Evolutionary conservation across 2,113 vertebrate species (phyloP).

Genomic region (Corythornis cristatus): DNA sequence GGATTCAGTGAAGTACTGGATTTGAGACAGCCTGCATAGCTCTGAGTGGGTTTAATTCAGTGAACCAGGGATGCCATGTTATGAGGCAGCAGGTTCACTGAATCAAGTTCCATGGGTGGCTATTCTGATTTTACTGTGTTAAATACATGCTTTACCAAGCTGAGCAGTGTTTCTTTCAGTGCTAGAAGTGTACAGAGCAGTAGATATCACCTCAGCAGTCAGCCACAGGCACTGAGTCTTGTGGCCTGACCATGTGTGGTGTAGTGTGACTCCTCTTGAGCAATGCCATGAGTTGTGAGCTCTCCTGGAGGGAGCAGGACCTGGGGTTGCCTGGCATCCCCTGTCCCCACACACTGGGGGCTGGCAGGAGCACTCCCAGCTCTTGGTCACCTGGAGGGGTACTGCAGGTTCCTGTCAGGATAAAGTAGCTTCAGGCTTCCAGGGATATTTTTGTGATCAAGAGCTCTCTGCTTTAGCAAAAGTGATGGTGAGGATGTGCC

Average conservation of each 20-base stretch:
- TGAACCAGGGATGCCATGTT: slow-evolving; percentile 16
- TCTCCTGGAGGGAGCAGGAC: not conserved
- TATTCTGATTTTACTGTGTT: not conserved
- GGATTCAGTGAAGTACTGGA: not conserved
- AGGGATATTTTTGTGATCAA: not conserved
- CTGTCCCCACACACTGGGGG: not conserved
- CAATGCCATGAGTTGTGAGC: not conserved
- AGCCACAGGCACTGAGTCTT: not conserved
- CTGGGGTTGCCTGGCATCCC: not conserved
- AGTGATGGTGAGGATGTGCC: not conserved
- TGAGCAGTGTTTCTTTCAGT: not conserved
- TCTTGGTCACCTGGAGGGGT: not conserved
- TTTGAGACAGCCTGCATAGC: not conserved
- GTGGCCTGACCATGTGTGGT: not conserved
- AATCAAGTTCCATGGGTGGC: not conserved
- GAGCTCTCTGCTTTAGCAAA: not conserved
- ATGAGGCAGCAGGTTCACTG: not conserved
- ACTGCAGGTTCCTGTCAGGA: not conserved
- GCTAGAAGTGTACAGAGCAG: not conserved
- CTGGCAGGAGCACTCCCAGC: not conserved
- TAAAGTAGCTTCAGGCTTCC: not conserved
- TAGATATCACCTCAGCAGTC: not conserved
- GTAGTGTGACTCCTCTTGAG: not conserved
- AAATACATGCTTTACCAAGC: not conserved
- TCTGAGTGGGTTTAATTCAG: slow-evolving; percentile 1